A percentile compares a stretch with the other conserved stretches of the same genome.
These are phyloP conservation scores for Rhizomys pruinosus DNA, from an alignment of 2,113 vertebrate genomes.

Conservation along the genomic window DNA sequence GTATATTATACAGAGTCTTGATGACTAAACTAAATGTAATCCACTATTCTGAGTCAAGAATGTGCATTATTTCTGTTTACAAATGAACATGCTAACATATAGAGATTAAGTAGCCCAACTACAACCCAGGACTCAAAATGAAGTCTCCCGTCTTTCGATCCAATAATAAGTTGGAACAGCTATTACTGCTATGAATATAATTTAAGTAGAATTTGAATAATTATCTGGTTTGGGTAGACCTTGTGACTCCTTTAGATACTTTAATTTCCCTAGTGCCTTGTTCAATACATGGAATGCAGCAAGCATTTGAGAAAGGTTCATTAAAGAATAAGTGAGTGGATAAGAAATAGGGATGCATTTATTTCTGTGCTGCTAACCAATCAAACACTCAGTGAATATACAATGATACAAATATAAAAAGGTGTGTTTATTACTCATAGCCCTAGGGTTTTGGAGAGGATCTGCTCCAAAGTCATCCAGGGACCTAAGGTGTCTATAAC, in stretches of 20 bases:
- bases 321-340: conserved; percentile 18
- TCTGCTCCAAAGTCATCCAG: not conserved
- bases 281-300: not conserved
- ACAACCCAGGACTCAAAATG: not conserved
- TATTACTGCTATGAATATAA: not conserved
- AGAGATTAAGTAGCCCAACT: conserved; percentile 19
- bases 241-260: not conserved
- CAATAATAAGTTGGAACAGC: conserved; percentile 20
- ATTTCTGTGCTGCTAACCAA: not conserved
- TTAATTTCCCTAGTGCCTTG: conserved; percentile 54
- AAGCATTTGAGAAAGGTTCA: conserved; percentile 51
- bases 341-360: not conserved
- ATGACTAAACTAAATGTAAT: conserved; percentile 18
- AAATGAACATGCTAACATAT: not conserved
- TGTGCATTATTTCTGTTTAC: not conserved
- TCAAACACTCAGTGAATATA: not conserved
- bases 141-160: conserved; percentile 1
- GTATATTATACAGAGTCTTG: not conserved
- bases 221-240: conserved; percentile 40
- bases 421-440: not conserved
- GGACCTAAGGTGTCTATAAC: not conserved
- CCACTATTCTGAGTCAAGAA: not conserved
- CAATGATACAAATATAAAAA: not conserved
- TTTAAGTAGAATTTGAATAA: conserved; percentile 56
- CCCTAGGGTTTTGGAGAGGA: not conserved